phyloP scores from a whole-genome alignment of 2,797 vertebrate genomes.

The Florisuga fusca region DNA sequence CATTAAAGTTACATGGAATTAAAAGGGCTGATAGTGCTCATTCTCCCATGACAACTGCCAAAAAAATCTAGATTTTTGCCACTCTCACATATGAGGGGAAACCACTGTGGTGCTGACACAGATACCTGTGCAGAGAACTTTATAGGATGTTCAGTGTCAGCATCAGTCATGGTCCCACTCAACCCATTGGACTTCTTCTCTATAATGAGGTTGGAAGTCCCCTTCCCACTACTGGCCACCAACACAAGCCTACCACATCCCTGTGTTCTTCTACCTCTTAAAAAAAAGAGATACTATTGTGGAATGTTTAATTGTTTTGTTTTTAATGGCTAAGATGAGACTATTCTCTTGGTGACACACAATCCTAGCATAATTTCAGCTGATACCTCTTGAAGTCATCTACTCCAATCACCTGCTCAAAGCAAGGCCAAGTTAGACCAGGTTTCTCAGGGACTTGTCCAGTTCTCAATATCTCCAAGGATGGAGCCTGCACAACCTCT shows the following conservation, averaged over 20 bases:
- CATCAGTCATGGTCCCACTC: neutral
- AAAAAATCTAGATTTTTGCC: neutral
- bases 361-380: neutral
- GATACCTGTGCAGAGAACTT: neutral
- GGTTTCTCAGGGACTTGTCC: neutral
- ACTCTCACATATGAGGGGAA: neutral
- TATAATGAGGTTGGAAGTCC: neutral
- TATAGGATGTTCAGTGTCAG: fast-evolving
- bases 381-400: neutral
- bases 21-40: neutral
- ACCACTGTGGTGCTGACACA: neutral
- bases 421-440: neutral
- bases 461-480: neutral
- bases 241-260: neutral
- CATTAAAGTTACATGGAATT: neutral
- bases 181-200: neutral
- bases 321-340: neutral
- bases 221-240: neutral
- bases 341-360: neutral
- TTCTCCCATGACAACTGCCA: neutral
- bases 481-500: neutral
- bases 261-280: neutral
- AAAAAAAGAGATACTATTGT: neutral
- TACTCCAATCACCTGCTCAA: neutral
- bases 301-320: neutral